A percentile compares a stretch with the other conserved stretches of the same genome.
Conservation (phyloP, 2,888 invertebrate genomes). For the Eudemis profundana region DNA sequence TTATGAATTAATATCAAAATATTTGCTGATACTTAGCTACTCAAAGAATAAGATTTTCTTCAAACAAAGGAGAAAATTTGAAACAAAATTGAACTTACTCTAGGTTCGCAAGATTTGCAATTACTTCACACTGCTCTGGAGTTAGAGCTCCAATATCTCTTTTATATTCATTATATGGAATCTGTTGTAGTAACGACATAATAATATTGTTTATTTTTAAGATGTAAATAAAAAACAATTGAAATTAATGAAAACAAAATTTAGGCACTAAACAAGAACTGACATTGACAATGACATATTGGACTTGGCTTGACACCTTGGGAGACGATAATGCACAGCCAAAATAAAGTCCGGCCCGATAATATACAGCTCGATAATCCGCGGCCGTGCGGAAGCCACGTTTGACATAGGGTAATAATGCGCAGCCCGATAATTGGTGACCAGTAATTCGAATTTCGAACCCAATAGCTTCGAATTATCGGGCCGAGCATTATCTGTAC, state of each 20-base stretch:
- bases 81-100: conserved; percentile 58
- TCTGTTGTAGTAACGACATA: conserved; percentile 72
- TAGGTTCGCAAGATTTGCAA: conserved; percentile 68
- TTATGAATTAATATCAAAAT: background rate
- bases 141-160: conserved; percentile 59
- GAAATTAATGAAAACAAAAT: background rate
- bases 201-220: conserved; percentile 30
- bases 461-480: too few species aligned
- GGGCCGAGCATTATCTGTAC: too few species aligned
- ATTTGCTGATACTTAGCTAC: background rate
- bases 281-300: too few species aligned
- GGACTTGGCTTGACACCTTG: too few species aligned
- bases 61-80: conserved; percentile 2
- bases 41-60: conserved; percentile 1
- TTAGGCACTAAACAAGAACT: background rate
- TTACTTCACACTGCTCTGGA: conserved; percentile 67
- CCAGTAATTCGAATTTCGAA: too few species aligned
- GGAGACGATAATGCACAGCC: too few species aligned
- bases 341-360: too few species aligned
- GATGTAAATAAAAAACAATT: conserved; percentile 10
- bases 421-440: too few species aligned
- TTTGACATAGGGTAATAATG: too few species aligned
- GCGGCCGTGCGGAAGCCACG: too few species aligned
- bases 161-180: conserved; percentile 70
- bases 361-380: too few species aligned